phyloP scores from a whole-genome alignment of 2,113 vertebrate genomes.

The Ochotona curzoniae region DNA sequence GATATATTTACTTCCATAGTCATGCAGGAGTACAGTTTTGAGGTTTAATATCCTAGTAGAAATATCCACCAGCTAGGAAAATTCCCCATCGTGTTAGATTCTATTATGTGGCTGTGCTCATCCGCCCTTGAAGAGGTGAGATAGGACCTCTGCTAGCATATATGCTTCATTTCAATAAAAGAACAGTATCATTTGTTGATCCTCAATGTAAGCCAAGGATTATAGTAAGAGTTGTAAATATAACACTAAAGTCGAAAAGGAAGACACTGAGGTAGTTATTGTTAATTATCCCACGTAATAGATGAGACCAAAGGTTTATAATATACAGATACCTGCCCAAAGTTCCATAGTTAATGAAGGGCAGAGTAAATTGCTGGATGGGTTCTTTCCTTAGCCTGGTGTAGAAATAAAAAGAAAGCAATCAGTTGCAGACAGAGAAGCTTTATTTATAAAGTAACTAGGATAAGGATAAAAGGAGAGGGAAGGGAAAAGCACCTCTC shows the following conservation, averaged over 20 bases:
- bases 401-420: too few species aligned
- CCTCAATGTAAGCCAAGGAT: not conserved
- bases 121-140: not conserved
- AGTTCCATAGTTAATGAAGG: not conserved
- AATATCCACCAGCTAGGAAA: not conserved
- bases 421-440: too few species aligned
- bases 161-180: not conserved
- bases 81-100: not conserved
- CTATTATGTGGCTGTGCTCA: not conserved
- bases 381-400: too few species aligned
- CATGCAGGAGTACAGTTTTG: not conserved
- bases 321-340: not conserved
- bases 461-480: too few species aligned
- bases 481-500: too few species aligned
- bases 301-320: not conserved
- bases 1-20: not conserved
- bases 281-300: not conserved
- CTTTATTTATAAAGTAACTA: too few species aligned
- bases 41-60: not conserved
- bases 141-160: not conserved
- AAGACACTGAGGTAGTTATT: not conserved
- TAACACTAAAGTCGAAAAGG: constrained; percentile 5
- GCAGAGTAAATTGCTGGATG: not conserved
- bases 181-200: not conserved
- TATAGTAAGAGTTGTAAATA: not conserved